Conservation (phyloP, 2,113 vertebrate species). For the Glaucomys volans region DNA sequence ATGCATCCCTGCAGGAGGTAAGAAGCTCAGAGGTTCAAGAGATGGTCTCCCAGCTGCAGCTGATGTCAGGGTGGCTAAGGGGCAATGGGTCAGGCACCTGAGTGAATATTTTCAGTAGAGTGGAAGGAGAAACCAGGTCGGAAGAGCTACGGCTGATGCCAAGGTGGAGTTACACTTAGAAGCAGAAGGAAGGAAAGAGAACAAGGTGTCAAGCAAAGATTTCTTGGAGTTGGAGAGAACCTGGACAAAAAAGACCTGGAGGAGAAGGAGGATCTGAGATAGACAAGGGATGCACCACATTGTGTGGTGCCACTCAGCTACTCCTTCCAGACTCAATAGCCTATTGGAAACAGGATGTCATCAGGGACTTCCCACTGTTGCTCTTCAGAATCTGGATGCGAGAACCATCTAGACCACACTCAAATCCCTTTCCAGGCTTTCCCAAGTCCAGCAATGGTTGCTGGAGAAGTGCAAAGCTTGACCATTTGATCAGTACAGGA, state of each 20-base stretch:
- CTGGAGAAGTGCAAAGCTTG: not conserved
- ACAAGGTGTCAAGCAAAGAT: not conserved
- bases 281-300: no score
- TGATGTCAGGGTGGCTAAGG: not conserved
- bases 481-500: not conserved
- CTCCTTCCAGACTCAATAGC: not conserved
- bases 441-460: no score
- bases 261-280: not conserved
- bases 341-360: no score
- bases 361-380: not conserved
- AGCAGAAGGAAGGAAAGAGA: not conserved
- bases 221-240: not conserved
- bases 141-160: no score
- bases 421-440: not conserved
- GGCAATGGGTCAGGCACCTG: fast-evolving
- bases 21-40: no score
- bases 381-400: not conserved
- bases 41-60: not conserved
- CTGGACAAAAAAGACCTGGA: not conserved
- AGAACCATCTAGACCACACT: not conserved
- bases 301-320: no score
- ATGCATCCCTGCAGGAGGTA: no score
- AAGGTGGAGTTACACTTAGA: not conserved
- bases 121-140: not conserved
- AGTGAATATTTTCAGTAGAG: not conserved